A percentile compares a stretch with the other conserved stretches of the same genome.
phyloP scores from a whole-genome alignment of 2,113 vertebrate species.

The Oryzias curvinotus region DNA sequence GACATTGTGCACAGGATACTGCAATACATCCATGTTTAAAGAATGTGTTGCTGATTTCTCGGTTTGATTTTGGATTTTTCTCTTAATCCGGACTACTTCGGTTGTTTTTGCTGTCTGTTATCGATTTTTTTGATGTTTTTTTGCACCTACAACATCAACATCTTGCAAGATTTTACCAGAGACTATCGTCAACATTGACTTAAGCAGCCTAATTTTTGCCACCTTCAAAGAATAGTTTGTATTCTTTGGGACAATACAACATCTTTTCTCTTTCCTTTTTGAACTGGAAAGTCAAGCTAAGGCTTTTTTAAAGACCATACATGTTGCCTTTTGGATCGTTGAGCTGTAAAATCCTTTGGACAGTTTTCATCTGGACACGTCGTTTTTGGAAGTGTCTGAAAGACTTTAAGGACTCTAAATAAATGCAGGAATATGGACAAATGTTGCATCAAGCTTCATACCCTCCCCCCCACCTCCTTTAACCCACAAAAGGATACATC shows the following conservation, averaged over 20 bases:
- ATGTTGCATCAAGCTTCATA: conserved; percentile 9
- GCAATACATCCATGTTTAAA: no score
- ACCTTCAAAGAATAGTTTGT: background rate
- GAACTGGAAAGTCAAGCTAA: no score
- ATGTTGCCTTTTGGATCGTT: no score
- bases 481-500: conserved; percentile 2
- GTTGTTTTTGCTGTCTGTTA: conserved; percentile 2
- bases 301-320: no score
- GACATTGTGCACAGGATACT: no score
- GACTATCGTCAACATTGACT: background rate
- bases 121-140: background rate
- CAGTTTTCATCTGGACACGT: conserved; percentile 6
- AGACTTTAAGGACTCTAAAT: conserved; percentile 13
- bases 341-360: no score
- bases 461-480: background rate
- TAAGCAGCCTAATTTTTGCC: no score
- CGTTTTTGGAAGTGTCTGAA: background rate
- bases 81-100: background rate
- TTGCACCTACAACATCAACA: conserved; percentile 5
- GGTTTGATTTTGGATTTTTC: no score
- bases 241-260: conserved; percentile 1
- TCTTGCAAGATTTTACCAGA: conserved; percentile 2
- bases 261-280: background rate
- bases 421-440: conserved; percentile 7
- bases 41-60: no score